Evolutionary conservation across 1,140 invertebrate species (phyloP), one percentile per base, ranked within the genome.

Genomic region (Lepidurus packardi): DNA sequence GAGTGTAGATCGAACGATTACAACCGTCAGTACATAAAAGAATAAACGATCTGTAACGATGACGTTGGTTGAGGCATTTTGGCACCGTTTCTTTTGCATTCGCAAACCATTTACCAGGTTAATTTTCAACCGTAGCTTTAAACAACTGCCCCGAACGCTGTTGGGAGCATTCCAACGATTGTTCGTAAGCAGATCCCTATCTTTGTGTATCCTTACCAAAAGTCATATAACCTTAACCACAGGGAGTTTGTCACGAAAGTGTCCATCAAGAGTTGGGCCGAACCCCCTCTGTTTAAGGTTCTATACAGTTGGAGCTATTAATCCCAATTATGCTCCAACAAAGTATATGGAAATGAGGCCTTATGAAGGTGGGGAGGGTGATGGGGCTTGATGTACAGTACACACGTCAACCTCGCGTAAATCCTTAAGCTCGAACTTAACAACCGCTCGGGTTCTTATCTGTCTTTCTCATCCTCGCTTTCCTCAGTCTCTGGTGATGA

Each of bases 281-380:
- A 34, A 34, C 21, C 53, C 53, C 21, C 53, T 21, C 53, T 3
- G 16, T 65, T 21, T n/a, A 16, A 65, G 53, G 53, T 65, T 65
- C 53, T 34, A 34, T 34, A 4, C 34, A 34, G 21, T 65, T 6
- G 53, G 16, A n/a, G 53, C 53, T 65, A 65, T 65, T 65, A 65
- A 65, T 65, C 53, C 53, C 53, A 65, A 65, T 65, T 65, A 65
- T 65, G 53, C 53, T 65, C 9, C 53, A 65, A 65, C 53, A 65
- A 65, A 65, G 53, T 65, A 34, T 34, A 65, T 65, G 53, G 53
- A 21, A 65, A 65, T 65, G 53, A 65, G 34, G 34, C 34, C 34
- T 34, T 34, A 34, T 34, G 34, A 34, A 34, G 34, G 34, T 3
- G 3, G 3, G 34, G 34, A 34, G 34, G 34, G 34, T 34, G 34